Base-by-base conservation (phyloP, 92 coral and sea anemone species). In the Actinostola sp. region DNA sequence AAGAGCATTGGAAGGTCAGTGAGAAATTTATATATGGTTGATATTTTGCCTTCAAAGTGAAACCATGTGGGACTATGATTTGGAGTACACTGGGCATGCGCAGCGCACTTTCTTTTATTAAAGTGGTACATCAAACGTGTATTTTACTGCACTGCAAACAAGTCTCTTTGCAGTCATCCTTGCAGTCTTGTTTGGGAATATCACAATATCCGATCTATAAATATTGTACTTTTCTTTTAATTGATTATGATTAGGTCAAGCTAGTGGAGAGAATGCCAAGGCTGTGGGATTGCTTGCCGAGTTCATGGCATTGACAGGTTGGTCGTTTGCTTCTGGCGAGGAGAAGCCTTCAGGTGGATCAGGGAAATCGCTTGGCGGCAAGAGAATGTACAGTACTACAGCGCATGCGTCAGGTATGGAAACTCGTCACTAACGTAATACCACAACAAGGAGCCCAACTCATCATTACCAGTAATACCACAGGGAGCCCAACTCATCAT, bases 231-330 rank as follows among this genome's bases (percentile, higher is more conserved):
- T n/a, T n/a, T n/a, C 48, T 44, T 51, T 39, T 13, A 30, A 26
- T 60, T 23, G 11, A 1, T 43, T 56, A 35, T 8, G n/a, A n/a
- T n/a, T n/a, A 93, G 98, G 98, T 0, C 98, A 93, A 61, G 93
- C 96, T 25, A 93, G 98, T 64, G 82, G 92, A 20, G 88, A 85
- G 62, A 84, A 93, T 57, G 98, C 98, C 17, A 79, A 84, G 66
- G 80, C 92, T 5, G 92, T 93, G 4, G 98, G 98, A 3, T 42
- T 76, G 80, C 72, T 93, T 43, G 98, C 97, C 0, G 97, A 93
- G 70, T 24, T 67, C 14, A 88, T 93, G 97, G 93, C 97, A 5
- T 54, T 76, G 38, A 88, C 82, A n/a, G 98, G 97, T 3, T 93
- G 98, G 98, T 81, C 81, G 48, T 78, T 93, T 17, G 89, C 98